Base-by-base conservation (phyloP, 2,888 invertebrate species). In the Agrochola litura region DNA sequence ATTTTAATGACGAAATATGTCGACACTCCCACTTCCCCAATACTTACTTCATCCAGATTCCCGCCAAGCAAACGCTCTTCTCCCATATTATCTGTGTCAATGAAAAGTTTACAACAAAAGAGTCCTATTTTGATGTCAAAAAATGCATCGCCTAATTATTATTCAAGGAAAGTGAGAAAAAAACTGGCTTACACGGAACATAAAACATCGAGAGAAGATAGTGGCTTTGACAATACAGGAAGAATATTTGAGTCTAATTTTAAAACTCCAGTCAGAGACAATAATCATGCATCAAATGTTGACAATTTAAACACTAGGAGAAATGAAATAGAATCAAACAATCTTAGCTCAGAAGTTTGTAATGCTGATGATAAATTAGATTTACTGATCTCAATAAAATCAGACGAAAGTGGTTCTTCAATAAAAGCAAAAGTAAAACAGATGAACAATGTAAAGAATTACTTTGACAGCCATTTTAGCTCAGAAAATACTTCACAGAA, bases 401-500 rank as follows among this genome's bases (percentile, higher is more conserved):
- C 83, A 14, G 84, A 61, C 0, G 37, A 73, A 1, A 86, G 76
- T 81, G 76, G 74, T 65, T 67, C 77, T 25, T 78, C 71, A 43
- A 22, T 68, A 19, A 73, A 82, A 68, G 54, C 76, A 22, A 90
- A 92, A 56, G 82, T 95, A 10, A 67, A 79, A 68, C 8, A 65
- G 67, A 88, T 89, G 4, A 92, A 91, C n/a, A 93, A 90, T 82
- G 92, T 94, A 0, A 94, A 92, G 88, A 90, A 90, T 60, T 96
- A 91, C 85, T 96, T 96, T 72, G 92, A 95, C 25, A 94, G 89
- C 71, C 88, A 95, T 79, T 95, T 96, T 43, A 94, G 93, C 68
- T 94, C 95, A 0, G 92, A 93, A 65, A 92, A 84, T 58, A 82
- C 89, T 60, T 94, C 95, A 0, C 94, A 94, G 77, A 88, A 92